Conservation (phyloP, 2,888 invertebrate species). For the Lepidonotus clava region DNA sequence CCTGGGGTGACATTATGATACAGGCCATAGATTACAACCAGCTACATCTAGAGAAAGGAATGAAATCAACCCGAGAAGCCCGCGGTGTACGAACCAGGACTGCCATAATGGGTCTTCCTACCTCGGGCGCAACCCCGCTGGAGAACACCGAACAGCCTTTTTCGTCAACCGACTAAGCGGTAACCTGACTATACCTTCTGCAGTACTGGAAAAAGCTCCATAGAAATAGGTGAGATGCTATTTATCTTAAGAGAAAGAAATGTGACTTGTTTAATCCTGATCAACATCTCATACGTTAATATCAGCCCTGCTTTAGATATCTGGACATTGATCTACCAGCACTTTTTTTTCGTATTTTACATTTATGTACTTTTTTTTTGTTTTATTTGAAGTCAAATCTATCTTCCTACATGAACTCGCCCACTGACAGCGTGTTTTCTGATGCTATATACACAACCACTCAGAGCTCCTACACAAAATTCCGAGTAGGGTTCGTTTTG, state of each 20-base stretch:
- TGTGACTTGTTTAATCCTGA: too few relatives aligned
- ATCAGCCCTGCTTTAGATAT: too few relatives aligned
- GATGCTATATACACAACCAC: neutral
- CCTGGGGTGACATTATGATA: neutral
- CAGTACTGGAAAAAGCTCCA: neutral
- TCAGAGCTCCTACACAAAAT: neutral
- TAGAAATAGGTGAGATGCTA: neutral
- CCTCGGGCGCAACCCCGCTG: neutral
- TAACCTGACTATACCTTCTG: neutral
- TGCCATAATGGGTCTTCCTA: neutral
- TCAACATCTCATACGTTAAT: too few relatives aligned
- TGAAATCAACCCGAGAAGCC: neutral
- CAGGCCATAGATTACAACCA: neutral
- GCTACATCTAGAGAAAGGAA: slow-evolving; percentile 3
- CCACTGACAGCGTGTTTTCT: neutral
- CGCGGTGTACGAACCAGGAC: neutral
- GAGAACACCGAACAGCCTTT: neutral
- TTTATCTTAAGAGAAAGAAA: too few relatives aligned
- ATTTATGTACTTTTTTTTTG: neutral
- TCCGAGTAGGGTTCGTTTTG: neutral
- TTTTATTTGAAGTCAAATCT: slow-evolving; percentile 5
- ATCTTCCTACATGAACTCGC: slow-evolving; percentile 18
- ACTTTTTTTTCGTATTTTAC: too few relatives aligned
- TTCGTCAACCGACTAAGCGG: too few relatives aligned
- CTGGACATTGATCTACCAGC: too few relatives aligned